Conservation (phyloP, 2,113 vertebrate species). For the Panthera leo region DNA sequence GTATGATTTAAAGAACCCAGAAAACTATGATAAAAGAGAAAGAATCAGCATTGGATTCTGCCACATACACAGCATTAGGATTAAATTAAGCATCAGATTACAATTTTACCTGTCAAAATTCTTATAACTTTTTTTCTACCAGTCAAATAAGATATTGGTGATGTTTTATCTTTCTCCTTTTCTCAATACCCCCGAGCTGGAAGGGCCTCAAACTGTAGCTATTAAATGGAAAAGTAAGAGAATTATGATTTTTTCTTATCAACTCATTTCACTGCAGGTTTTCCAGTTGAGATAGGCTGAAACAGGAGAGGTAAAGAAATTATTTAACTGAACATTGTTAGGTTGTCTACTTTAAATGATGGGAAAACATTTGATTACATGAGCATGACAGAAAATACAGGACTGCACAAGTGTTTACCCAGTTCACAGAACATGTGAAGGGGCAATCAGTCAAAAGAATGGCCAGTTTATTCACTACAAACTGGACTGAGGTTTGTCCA, state of each 20-base stretch:
- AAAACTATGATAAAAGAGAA: not conserved
- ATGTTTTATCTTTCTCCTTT: not conserved
- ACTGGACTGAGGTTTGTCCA: not conserved
- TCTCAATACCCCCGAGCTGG: not conserved
- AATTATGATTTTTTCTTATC: not conserved
- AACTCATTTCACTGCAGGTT: not conserved
- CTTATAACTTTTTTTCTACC: not conserved
- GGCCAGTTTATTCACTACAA: not conserved
- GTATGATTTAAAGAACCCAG: not conserved
- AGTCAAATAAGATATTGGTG: not conserved
- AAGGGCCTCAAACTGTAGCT: not conserved
- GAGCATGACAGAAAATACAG: not conserved
- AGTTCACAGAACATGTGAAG: not conserved
- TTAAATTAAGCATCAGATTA: not conserved
- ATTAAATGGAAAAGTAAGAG: not conserved
- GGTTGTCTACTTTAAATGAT: not conserved
- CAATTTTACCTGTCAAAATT: not conserved
- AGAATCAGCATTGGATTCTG: not conserved
- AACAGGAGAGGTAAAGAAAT: not conserved
- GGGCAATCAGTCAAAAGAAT: not conserved
- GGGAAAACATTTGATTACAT: not conserved
- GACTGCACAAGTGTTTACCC: not conserved
- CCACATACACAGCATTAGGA: not conserved
- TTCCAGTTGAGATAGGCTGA: not conserved
- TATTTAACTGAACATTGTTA: not conserved